A percentile compares a stretch with the other conserved stretches of the same genome.
phyloP scores from a whole-genome alignment of 2,113 vertebrate species.

The Elgaria multicarinata region DNA sequence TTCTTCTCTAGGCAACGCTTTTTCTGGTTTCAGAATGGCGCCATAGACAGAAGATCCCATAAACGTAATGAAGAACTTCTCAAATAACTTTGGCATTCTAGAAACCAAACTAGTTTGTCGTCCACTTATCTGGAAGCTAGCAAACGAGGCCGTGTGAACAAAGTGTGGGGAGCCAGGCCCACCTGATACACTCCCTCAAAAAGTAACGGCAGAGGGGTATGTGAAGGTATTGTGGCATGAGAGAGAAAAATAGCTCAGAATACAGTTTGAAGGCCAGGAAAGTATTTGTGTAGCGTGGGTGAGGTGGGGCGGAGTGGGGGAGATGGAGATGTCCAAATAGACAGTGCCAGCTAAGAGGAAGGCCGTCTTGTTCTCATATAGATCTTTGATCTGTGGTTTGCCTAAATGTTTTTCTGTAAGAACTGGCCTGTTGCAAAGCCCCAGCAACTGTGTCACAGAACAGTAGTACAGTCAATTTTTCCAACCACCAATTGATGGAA shows the following conservation, averaged over 20 bases:
- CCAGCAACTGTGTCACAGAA: neutral
- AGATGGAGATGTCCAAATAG: neutral
- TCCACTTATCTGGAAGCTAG: neutral
- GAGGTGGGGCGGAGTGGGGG: no score
- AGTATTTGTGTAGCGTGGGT: neutral
- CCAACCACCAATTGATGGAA: slow-evolving; percentile 7
- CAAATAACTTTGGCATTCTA: no score
- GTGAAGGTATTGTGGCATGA: no score
- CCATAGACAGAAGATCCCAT: neutral
- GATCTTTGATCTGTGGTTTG: slow-evolving; percentile 3
- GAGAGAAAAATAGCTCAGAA: neutral
- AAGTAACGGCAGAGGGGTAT: neutral
- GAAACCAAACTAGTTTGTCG: neutral
- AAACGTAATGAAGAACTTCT: neutral
- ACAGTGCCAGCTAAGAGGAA: neutral
- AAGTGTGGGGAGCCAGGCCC: neutral
- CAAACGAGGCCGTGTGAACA: neutral
- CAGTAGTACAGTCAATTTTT: neutral
- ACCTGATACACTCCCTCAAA: neutral
- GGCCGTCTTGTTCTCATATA: neutral
- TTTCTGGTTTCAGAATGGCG: neutral
- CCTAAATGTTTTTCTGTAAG: neutral
- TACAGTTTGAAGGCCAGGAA: neutral
- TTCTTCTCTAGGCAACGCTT: neutral
- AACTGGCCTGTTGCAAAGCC: neutral